Evolutionary conservation across 1,140 invertebrate genomes (phyloP), one percentile per base, ranked within the genome.

Genomic region (Lepidostoma basale): DNA sequence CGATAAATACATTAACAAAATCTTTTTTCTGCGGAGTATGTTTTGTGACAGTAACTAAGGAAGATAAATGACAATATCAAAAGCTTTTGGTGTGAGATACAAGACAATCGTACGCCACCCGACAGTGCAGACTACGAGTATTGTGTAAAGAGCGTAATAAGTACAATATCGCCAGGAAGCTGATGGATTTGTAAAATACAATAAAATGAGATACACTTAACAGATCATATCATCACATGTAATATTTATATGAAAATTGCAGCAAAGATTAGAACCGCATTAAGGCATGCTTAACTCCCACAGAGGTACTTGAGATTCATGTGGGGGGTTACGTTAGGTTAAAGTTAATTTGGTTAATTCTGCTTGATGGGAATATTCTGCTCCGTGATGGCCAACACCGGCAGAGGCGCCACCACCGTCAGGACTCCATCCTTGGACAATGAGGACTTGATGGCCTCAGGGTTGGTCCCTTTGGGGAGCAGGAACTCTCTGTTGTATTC

Each of bases 401-500:
- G 95, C 76, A 96, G 82, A 2, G 93, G 93, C n/a, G 95, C 94
- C 79, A 96, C 94, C 6, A 97, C 94, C 3, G 95, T 97, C 10
- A 97, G 85, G 6, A 97, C 93, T 39, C 95, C 95, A 77, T 97
- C 95, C 81, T 95, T 94, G 75, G 92, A 94, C 73, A 96, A 82
- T 6, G 92, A 93, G 1, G 92, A 95, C 79, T 93, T 93, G 80
- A 97, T 97, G 42, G 88, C 88, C 83, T 97, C 94, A 0, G 95
- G 94, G 82, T 96, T 95, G 26, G 93, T 95, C 70, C 93, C 95
- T 80, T 96, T 94, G 3, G 95, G 95, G 75, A 98, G 82, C 76
- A 97, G 84, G 84, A 98, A 98, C 85, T 98, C 95, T 68, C 95
- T 87, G 80, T 97, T 97, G 87, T 97, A 98, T 79, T 98, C 95